Evolutionary conservation across 2,888 invertebrate species (phyloP).

Genomic region (Baronia brevicornis): DNA sequence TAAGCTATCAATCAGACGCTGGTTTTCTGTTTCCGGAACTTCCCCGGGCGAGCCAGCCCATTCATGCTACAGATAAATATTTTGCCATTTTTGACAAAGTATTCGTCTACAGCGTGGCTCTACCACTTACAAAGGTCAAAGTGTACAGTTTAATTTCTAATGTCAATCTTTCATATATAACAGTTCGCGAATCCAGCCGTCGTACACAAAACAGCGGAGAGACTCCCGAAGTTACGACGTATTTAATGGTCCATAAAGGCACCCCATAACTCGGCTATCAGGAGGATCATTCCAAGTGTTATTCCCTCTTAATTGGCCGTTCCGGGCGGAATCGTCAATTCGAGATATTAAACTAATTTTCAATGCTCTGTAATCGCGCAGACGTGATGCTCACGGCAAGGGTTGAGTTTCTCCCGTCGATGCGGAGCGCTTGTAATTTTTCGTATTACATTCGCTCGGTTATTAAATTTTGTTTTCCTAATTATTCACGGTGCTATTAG

Average conservation of each 20-base stretch:
- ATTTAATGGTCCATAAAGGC: constrained; percentile 68
- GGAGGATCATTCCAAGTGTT: constrained; percentile 64
- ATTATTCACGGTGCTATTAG: no score
- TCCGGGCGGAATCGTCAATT: constrained; percentile 73
- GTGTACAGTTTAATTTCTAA: no score
- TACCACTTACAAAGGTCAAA: no score
- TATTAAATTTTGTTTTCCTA: no score
- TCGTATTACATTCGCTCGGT: no score
- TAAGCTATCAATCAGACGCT: no score
- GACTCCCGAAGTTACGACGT: constrained; percentile 37
- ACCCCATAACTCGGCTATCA: constrained; percentile 72
- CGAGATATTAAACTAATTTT: constrained; percentile 75
- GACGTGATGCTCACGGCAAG: constrained; percentile 47
- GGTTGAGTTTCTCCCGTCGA: constrained; percentile 26
- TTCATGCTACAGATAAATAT: no score
- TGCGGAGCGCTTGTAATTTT: no score
- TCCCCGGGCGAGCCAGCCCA: no score
- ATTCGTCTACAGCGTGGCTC: no score
- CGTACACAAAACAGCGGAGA: constrained; percentile 36
- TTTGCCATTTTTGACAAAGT: no score
- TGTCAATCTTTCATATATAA: background rate
- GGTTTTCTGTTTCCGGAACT: no score
- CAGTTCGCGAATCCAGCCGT: constrained; percentile 34
- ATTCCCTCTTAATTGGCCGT: constrained; percentile 71
- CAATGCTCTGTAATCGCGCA: constrained; percentile 66